phyloP scores from a whole-genome alignment of 2,113 vertebrate species.

The Ammodytes marinus region DNA sequence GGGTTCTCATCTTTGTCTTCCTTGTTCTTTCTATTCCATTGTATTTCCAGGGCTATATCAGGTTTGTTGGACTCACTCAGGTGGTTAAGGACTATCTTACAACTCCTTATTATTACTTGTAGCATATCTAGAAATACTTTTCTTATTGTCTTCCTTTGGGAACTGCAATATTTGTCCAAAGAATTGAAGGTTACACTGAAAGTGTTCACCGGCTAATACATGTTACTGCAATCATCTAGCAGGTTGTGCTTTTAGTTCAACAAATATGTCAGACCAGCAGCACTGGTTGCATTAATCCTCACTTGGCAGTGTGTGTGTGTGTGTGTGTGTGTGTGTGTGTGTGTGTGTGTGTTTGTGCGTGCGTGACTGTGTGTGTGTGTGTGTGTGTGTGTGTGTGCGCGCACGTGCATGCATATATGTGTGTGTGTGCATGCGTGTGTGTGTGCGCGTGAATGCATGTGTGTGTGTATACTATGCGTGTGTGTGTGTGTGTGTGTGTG shows the following conservation, averaged over 20 bases:
- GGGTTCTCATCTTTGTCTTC: background rate
- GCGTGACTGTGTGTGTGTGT: conserved; percentile 6
- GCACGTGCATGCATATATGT: background rate
- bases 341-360: background rate
- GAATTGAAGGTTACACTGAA: too few relatives aligned
- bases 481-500: background rate
- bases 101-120: background rate
- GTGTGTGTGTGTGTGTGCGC: background rate
- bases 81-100: background rate
- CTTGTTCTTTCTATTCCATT: background rate
- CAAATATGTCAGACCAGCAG: conserved; percentile 2
- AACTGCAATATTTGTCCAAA: background rate
- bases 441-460: too few relatives aligned
- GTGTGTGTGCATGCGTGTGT: too few relatives aligned
- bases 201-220: too few relatives aligned
- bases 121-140: background rate
- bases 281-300: conserved; percentile 1
- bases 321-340: background rate
- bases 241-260: background rate
- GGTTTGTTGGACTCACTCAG: background rate
- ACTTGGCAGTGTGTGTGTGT: conserved; percentile 8
- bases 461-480: background rate
- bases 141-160: background rate
- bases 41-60: background rate
- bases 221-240: background rate